Evolutionary conservation across 1,140 invertebrate species (phyloP).

Genomic region (Leptinotarsa texana): DNA sequence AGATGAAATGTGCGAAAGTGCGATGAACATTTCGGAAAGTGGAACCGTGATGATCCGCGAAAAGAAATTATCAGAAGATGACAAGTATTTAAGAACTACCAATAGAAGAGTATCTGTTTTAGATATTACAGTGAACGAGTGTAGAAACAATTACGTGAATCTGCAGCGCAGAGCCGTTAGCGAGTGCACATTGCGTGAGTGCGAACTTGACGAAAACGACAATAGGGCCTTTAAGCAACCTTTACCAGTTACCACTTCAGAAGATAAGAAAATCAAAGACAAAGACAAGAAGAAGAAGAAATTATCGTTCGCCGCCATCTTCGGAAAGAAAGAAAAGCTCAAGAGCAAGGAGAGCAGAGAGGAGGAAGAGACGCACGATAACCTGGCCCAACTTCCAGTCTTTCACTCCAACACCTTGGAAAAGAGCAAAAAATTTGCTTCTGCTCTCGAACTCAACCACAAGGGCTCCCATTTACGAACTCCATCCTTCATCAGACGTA

Average conservation of each 20-base stretch:
- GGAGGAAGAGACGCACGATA: constrained; percentile 41
- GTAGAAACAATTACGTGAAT: constrained; percentile 31
- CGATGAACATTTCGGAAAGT: constrained; percentile 20
- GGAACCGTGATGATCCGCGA: constrained; percentile 34
- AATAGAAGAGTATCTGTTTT: constrained; percentile 36
- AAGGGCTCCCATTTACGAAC: constrained; percentile 34
- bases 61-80: constrained; percentile 25
- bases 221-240: constrained; percentile 24
- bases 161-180: constrained; percentile 27
- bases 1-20: constrained; percentile 30
- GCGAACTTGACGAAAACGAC: constrained; percentile 26
- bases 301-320: constrained; percentile 40
- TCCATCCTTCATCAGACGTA: constrained; percentile 45
- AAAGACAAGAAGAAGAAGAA: constrained; percentile 40
- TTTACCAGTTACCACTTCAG: not conserved
- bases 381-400: constrained; percentile 35
- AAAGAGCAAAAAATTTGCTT: constrained; percentile 43
- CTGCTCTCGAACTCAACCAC: constrained; percentile 45
- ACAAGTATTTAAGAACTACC: constrained; percentile 19
- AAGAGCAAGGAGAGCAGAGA: constrained; percentile 35
- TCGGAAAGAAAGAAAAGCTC: constrained; percentile 33
- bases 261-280: constrained; percentile 28
- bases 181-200: constrained; percentile 24
- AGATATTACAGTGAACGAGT: constrained; percentile 35
- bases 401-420: constrained; percentile 30